phyloP scores from a whole-genome alignment of 2,113 vertebrate genomes.

The Gymnorhina tibicen region DNA sequence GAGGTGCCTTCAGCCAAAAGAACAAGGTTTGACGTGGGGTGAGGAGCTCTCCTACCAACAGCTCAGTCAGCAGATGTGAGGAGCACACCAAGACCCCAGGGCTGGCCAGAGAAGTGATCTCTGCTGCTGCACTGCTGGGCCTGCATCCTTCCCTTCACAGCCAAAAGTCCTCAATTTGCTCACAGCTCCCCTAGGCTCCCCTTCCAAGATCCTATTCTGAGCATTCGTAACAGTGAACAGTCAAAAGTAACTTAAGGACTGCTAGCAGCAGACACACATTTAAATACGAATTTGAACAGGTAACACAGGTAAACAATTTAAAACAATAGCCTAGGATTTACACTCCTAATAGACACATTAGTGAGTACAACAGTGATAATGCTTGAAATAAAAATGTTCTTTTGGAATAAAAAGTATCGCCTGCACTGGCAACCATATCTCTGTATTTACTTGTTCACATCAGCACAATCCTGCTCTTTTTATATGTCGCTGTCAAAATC shows the following conservation, averaged over 20 bases:
- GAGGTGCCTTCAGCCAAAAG: background rate
- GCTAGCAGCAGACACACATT: background rate
- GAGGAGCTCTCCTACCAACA: background rate
- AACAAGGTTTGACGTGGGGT: background rate
- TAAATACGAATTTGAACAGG: background rate
- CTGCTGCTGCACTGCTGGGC: background rate
- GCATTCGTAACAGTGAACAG: background rate
- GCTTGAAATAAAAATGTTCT: background rate
- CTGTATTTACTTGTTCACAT: background rate
- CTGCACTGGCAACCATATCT: background rate
- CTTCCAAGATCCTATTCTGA: background rate
- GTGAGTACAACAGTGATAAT: background rate
- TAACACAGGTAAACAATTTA: background rate
- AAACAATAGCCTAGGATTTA: background rate
- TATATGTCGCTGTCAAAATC: background rate
- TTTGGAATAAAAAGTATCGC: background rate
- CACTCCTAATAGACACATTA: background rate
- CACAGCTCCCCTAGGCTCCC: background rate
- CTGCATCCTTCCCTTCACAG: background rate
- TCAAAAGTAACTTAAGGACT: background rate
- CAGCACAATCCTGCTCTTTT: background rate
- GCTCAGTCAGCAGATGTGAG: background rate
- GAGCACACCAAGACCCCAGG: accelerated
- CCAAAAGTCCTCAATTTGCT: background rate
- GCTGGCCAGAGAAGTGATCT: background rate